Evolutionary conservation across 2,797 vertebrate genomes (phyloP), one percentile per base, ranked within the genome.

Genomic region (Dallia pectoralis): DNA sequence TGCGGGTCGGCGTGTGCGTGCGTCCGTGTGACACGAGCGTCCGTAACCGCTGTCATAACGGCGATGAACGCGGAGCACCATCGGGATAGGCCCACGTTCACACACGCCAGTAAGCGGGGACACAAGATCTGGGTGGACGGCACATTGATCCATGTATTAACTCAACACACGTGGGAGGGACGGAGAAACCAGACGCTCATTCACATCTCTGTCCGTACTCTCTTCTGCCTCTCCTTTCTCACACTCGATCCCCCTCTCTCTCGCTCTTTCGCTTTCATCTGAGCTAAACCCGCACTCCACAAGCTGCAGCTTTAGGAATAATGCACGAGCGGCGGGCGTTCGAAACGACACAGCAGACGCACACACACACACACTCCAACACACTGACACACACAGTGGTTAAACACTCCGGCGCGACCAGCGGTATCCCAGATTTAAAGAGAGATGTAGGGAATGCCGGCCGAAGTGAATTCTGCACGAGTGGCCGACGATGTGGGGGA

Each of bases 61-160:
- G 51, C 76, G 59, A 78, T 85, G 78, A 61, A 77, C 80, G 72
- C 72, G 70, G 74, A 78, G 72, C 76, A 79, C 76, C 76, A 74
- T 15, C 29, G 25, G 73, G 76, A 86, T 81, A 78, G 64, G 9
- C 0, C 51, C 72, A 86, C 79, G 70, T 79, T 78, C 77, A 84
- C 84, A 69, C 81, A 86, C 84, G 74, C 66, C 74, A 81, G 73
- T 74, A 80, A 75, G 71, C 82, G 81, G 89, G 80, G 32, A 81
- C 70, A 81, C 70, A 74, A 77, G 72, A 78, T 85, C 81, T 77
- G 32, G 76, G 19, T 32, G 48, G 86, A 79, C 48, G 9, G 66
- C 70, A 63, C 74, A 72, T 78, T 69, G 51, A 59, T 62, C 63
- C 67, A 72, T 68, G 73, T 69, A 83, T 86, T 67, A 75, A 40